A percentile compares a stretch with the other conserved stretches of the same genome.
These are phyloP conservation scores for Actinemys pallida DNA, from an alignment of 2,113 vertebrate species.

Conservation along the genomic window DNA sequence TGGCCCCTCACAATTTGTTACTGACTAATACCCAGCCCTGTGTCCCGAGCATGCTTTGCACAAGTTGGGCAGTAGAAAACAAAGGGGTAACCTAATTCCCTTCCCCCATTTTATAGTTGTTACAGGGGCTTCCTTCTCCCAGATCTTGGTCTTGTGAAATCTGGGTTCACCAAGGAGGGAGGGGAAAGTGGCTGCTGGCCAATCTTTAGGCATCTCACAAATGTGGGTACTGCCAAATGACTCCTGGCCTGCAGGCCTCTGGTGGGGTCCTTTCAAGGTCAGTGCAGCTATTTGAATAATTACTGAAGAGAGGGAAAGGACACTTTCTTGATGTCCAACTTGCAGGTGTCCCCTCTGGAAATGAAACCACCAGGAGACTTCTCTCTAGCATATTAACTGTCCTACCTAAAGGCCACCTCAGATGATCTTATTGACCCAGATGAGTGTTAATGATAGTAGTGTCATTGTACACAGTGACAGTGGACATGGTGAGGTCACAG, in stretches of 20 bases:
- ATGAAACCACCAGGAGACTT: background rate
- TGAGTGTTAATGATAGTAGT: background rate
- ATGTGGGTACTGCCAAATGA: background rate
- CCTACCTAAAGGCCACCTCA: background rate
- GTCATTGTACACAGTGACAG: background rate
- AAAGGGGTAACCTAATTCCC: background rate
- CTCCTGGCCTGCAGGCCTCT: background rate
- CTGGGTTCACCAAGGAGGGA: background rate
- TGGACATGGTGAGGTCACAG: background rate
- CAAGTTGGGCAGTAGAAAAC: background rate
- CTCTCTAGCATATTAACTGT: background rate
- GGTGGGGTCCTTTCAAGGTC: background rate
- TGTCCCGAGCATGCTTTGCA: background rate
- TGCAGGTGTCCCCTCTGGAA: background rate
- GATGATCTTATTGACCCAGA: background rate
- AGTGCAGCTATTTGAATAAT: background rate
- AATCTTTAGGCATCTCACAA: background rate
- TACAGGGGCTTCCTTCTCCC: background rate
- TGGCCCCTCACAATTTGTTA: background rate
- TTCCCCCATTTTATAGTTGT: background rate
- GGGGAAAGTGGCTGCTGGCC: background rate
- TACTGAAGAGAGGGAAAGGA: background rate
- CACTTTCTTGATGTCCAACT: background rate
- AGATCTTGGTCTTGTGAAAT: background rate
- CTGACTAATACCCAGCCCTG: background rate